Conservation (phyloP, 1,140 invertebrate genomes). For the Aporrectodea caliginosa region DNA sequence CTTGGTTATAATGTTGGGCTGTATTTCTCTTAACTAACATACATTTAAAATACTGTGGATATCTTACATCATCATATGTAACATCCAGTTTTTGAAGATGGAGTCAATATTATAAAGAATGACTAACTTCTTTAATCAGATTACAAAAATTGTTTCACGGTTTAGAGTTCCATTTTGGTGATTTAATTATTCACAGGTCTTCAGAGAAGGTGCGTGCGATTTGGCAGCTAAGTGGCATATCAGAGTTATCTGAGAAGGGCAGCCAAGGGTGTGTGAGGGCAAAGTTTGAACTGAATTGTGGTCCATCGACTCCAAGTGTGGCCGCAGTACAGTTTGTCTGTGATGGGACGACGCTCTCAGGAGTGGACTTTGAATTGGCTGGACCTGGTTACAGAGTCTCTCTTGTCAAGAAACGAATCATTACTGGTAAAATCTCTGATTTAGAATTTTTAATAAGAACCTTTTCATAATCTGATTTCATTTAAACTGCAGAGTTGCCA, state of each 20-base stretch:
- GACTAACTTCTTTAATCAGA: too few relatives aligned
- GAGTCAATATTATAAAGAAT: too few relatives aligned
- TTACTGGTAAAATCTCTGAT: slow-evolving; percentile 85
- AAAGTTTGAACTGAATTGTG: slow-evolving; percentile 72
- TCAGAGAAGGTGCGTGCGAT: slow-evolving; percentile 74
- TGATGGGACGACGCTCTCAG: slow-evolving; percentile 88
- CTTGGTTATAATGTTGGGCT: too few relatives aligned
- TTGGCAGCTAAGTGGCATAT: slow-evolving; percentile 90
- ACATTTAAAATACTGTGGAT: too few relatives aligned
- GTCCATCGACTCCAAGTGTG: slow-evolving; percentile 11
- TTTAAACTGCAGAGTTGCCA: too few relatives aligned
- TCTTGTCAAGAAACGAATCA: slow-evolving; percentile 86
- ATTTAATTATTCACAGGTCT: slow-evolving; percentile 60
- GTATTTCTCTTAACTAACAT: too few relatives aligned
- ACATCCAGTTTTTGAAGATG: too few relatives aligned
- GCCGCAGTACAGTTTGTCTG: slow-evolving; percentile 90
- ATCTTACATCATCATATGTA: too few relatives aligned
- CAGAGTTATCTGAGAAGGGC: slow-evolving; percentile 76
- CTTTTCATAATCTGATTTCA: too few relatives aligned
- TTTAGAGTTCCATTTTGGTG: too few relatives aligned
- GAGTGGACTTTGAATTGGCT: slow-evolving; percentile 84
- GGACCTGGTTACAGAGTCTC: slow-evolving; percentile 86
- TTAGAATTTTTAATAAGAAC: too few relatives aligned
- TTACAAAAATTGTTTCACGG: too few relatives aligned
- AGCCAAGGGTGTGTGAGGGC: slow-evolving; percentile 85